A percentile compares a stretch with the other conserved stretches of the same genome.
Conservation (phyloP, 2,797 vertebrate species). For the Thunnus albacares region DNA sequence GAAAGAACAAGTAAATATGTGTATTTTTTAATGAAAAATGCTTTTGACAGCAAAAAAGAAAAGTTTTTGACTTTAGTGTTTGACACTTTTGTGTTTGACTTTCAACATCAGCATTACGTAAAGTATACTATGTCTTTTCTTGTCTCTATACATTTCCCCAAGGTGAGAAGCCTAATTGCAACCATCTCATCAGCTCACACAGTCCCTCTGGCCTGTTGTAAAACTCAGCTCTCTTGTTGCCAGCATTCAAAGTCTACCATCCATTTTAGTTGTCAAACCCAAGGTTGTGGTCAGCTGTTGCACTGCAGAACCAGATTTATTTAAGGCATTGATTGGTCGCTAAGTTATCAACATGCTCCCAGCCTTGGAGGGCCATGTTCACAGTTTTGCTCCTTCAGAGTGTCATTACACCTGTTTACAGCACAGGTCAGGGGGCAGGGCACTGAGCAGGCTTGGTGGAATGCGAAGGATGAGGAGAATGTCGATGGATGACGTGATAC, state of each 20-base stretch:
- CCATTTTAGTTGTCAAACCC: slow-evolving; percentile 37
- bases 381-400: slow-evolving; percentile 46
- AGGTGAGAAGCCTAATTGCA: slow-evolving; percentile 48
- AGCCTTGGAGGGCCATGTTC: slow-evolving; percentile 54
- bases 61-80: no score
- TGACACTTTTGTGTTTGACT: neutral
- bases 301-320: slow-evolving; percentile 41
- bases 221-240: slow-evolving; percentile 18
- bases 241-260: slow-evolving; percentile 23
- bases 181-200: slow-evolving; percentile 29
- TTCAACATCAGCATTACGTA: neutral
- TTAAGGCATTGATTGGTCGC: slow-evolving; percentile 54
- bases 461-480: slow-evolving; percentile 52
- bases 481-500: slow-evolving; percentile 38
- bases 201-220: slow-evolving; percentile 16
- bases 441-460: slow-evolving; percentile 25
- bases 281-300: slow-evolving; percentile 50
- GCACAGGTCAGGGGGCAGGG: slow-evolving; percentile 66
- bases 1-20: neutral
- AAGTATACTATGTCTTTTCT: neutral
- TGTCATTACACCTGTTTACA: slow-evolving; percentile 68
- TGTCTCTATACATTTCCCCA: slow-evolving; percentile 27
- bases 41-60: no score
- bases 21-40: neutral
- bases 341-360: slow-evolving; percentile 62